A percentile compares a stretch with the other conserved stretches of the same genome.
Conservation (phyloP, 2,888 invertebrate genomes). For the Caenorhabditis sp. region DNA sequence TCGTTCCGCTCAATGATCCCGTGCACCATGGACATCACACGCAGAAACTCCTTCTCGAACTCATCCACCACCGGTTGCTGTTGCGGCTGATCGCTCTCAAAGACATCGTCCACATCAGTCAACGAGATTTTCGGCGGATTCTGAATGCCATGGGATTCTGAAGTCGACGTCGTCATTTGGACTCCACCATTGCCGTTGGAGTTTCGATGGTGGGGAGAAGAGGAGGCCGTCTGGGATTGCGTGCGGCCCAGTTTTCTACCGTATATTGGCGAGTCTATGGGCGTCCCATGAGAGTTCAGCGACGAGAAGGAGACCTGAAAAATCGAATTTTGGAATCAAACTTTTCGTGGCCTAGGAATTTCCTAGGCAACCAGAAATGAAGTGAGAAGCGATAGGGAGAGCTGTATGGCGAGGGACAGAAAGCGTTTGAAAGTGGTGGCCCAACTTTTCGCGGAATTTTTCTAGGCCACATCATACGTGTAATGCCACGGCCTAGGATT, state of each 20-base stretch:
- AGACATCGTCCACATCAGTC: slow-evolving; percentile 47
- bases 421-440: too few relatives aligned
- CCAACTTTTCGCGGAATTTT: too few relatives aligned
- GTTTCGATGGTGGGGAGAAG: slow-evolving; percentile 29
- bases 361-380: too few relatives aligned
- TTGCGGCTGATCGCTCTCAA: slow-evolving; percentile 39
- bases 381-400: too few relatives aligned
- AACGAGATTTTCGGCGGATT: slow-evolving; percentile 39
- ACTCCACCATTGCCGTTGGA: slow-evolving; percentile 39
- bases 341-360: too few relatives aligned
- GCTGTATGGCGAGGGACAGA: too few relatives aligned
- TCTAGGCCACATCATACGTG: too few relatives aligned
- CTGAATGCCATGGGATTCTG: background rate
- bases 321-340: background rate
- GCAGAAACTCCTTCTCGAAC: slow-evolving; percentile 87
- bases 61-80: slow-evolving; percentile 37
- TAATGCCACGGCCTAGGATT: too few relatives aligned
- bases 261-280: slow-evolving; percentile 60
- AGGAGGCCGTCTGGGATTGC: background rate
- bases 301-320: slow-evolving; percentile 65
- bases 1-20: slow-evolving; percentile 88
- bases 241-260: slow-evolving; percentile 51
- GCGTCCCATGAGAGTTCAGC: slow-evolving; percentile 45
- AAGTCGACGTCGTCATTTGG: background rate
- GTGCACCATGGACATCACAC: slow-evolving; percentile 88